Base-by-base conservation (phyloP, 2,797 vertebrate genomes). In the Lateolabrax maculatus region DNA sequence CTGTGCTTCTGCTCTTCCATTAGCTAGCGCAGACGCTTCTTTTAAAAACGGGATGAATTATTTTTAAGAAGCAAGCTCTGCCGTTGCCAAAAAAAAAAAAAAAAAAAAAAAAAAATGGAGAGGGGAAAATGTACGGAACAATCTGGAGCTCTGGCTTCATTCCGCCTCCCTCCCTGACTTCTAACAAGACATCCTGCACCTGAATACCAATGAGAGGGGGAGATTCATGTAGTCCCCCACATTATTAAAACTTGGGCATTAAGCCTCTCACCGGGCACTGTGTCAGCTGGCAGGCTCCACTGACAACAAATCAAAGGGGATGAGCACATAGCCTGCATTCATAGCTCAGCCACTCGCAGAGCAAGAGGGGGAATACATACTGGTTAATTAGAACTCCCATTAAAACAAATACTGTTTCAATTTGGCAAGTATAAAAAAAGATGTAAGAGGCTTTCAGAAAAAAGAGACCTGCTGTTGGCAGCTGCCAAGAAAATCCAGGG, bases 341-440 rank as follows among this genome's bases (percentile, higher is more conserved):
- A 94, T 64, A 86, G 91, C 93, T 89, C 91, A 89, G 88, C 93
- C 90, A 89, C 93, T 91, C 87, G 77, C 87, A 84, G 90, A 85
- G 91, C 90, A 89, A 92, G 92, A 90, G 90, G 90, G 92, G 92
- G 92, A 89, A 92, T 89, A 93, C 91, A 93, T 88, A 92, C 88
- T 94, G 93, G 93, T 95, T 95, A 95, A 95, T 95, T 95, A 95
- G 93, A 94, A 93, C 90, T 94, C 91, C 93, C 92, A 95, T 95
- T 95, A 95, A 95, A 95, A 94, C 93, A 94, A 94, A 95, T 94
- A 93, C 94, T 94, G 92, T 95, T 95, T 95, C 94, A 93, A 95
- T 95, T 95, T 95, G 94, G 92, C 93, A 94, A 95, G 92, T 93
- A 91, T 93, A 94, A 94, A 94, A 94, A 93, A 91, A 94, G 83